Percentiles rank a stretch among this genome's conserved stretches.
These are phyloP conservation scores for Parnassius orleans DNA, from an alignment of 2,888 invertebrate species.

Conservation along the genomic window DNA sequence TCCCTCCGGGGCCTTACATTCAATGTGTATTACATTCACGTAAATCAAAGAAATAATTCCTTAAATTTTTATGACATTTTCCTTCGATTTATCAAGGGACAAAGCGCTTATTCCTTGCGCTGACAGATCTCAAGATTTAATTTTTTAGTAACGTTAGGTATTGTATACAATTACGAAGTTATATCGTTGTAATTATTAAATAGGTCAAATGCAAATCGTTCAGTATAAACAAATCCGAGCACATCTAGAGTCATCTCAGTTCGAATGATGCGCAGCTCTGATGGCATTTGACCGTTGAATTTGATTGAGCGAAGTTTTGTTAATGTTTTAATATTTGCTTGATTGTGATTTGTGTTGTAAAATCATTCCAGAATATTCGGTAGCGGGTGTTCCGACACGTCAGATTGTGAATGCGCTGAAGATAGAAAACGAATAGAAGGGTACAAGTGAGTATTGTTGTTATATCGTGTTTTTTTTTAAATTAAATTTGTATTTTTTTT, in stretches of 20 bases:
- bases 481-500: constrained; percentile 5
- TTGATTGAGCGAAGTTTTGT: background rate
- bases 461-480: constrained; percentile 8
- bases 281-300: constrained; percentile 11
- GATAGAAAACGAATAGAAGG: constrained; percentile 39
- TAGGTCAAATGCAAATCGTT: background rate
- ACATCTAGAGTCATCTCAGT: background rate
- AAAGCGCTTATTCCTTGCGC: too few species aligned
- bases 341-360: background rate
- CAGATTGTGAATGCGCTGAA: constrained; percentile 67
- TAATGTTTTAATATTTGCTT: background rate
- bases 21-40: too few species aligned
- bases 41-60: too few species aligned
- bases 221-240: constrained; percentile 1
- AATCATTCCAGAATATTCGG: constrained; percentile 57
- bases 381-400: constrained; percentile 65
- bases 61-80: too few species aligned
- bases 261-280: background rate
- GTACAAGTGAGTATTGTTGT: constrained; percentile 40
- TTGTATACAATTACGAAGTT: background rate
- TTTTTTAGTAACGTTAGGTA: too few species aligned
- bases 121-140: too few species aligned
- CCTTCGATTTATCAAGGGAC: too few species aligned
- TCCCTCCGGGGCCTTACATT: too few species aligned
- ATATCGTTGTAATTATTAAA: background rate